A percentile compares a stretch with the other conserved stretches of the same genome.
phyloP scores from a whole-genome alignment of 2,888 invertebrate genomes.

The Neocrepidodera transversa region DNA sequence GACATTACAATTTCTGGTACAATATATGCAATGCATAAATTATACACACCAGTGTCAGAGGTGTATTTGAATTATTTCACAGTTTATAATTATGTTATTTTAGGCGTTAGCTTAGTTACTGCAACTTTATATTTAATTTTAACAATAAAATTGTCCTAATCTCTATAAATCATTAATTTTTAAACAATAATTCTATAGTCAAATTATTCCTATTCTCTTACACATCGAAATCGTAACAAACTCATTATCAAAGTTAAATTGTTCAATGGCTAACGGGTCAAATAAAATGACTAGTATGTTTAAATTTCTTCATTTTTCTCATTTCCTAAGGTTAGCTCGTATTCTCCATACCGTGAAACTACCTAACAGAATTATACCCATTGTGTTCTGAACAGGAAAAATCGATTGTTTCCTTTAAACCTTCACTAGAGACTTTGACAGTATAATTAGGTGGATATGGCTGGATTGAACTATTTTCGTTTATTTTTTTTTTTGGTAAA shows the following conservation, averaged over 20 bases:
- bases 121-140: too few relatives aligned
- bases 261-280: constrained; percentile 8
- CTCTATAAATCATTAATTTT: too few relatives aligned
- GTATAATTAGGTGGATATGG: constrained; percentile 37
- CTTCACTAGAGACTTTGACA: constrained; percentile 34
- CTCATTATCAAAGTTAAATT: constrained; percentile 6
- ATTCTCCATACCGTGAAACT: constrained; percentile 32
- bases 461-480: constrained; percentile 19
- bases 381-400: constrained; percentile 37
- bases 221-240: too few relatives aligned
- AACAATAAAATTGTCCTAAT: too few relatives aligned
- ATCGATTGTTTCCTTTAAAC: constrained; percentile 38
- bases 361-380: constrained; percentile 32
- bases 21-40: too few relatives aligned
- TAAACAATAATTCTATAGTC: too few relatives aligned
- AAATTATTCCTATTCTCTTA: too few relatives aligned
- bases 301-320: constrained; percentile 24
- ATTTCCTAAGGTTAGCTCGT: constrained; percentile 13
- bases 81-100: too few relatives aligned
- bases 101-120: too few relatives aligned
- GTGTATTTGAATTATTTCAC: too few relatives aligned
- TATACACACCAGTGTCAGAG: too few relatives aligned
- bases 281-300: constrained; percentile 8
- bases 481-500: constrained; percentile 4
- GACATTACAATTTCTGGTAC: too few relatives aligned